Base-by-base conservation (phyloP, 2,797 vertebrate species). In the Rallus crepitans region DNA sequence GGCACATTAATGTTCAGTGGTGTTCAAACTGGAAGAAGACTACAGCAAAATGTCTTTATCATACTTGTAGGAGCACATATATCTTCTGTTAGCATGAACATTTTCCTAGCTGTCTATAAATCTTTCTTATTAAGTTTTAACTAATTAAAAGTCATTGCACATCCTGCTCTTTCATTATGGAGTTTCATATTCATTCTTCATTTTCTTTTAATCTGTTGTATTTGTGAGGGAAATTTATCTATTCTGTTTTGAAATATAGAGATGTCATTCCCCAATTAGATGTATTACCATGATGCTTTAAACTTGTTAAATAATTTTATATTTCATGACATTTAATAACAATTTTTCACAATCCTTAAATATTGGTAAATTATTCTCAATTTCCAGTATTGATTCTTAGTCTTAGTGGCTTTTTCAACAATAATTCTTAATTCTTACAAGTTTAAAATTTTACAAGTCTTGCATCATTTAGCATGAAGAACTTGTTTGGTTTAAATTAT, bases 41-140 rank as follows among this genome's bases (percentile, higher is more conserved):
- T 63, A 63, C 11, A 18, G 77, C n/a, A 81, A 88, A 93, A 76
- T 33, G 7, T 70, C 72, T 87, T 90, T 57, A 80, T 86, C 50
- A 25, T 59, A 50, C 13, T 81, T 76, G 4, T 48, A 87, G 59
- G 28, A 87, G 11, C 47, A 23, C 37, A 79, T 95, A 83, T 79
- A 40, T 91, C 30, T 47, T 81, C 69, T 83, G 10, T 20, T 90
- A 61, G n/a, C 6, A 53, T 27, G 17, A 78, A 47, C 17, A 12
- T 76, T 92, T 93, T 88, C 59, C 33, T 86, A 82, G 30, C 21
- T 95, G 52, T n/a, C 88, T 84, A 40, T 65, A 76, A 91, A 78
- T 83, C 16, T 90, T 85, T 68, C 59, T 45, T 83, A 71, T 37
- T 71, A 69, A 65, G 2, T 50, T 94, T 69, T 55, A 61, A 39